Conservation (phyloP, 2,797 vertebrate genomes). For the Myotis vivesi region DNA sequence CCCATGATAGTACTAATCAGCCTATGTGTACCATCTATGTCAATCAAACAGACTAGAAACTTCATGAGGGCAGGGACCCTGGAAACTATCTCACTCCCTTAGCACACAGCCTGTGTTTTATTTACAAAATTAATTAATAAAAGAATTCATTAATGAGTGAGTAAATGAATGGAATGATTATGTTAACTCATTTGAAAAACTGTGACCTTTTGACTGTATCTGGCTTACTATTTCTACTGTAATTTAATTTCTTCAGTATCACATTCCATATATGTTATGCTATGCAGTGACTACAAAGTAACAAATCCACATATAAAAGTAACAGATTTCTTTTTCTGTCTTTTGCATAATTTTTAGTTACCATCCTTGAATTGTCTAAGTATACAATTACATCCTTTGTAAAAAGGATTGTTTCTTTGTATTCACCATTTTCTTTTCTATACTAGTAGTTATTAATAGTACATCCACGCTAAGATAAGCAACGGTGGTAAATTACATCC, state of each 20-base stretch:
- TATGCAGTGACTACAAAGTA: neutral
- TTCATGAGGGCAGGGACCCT: neutral
- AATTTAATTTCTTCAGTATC: neutral
- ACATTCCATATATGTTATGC: neutral
- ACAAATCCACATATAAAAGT: neutral
- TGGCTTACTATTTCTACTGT: neutral
- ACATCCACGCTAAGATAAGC: neutral
- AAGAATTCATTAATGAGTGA: neutral
- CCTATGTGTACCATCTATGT: too few relatives aligned
- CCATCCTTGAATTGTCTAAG: neutral
- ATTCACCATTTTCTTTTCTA: neutral
- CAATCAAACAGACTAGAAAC: neutral
- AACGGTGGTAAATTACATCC: too few relatives aligned
- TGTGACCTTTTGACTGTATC: neutral
- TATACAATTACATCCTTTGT: neutral
- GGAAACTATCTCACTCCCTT: neutral
- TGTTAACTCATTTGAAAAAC: neutral
- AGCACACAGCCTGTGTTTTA: neutral
- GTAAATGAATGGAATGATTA: neutral
- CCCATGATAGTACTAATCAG: fast-evolving
- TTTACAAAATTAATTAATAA: neutral
- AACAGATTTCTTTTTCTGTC: neutral
- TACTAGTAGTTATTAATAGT: neutral
- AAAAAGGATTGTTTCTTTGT: neutral
- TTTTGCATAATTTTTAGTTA: neutral